Base-by-base conservation (phyloP, 2,888 invertebrate genomes). In the Dicycla oo region DNA sequence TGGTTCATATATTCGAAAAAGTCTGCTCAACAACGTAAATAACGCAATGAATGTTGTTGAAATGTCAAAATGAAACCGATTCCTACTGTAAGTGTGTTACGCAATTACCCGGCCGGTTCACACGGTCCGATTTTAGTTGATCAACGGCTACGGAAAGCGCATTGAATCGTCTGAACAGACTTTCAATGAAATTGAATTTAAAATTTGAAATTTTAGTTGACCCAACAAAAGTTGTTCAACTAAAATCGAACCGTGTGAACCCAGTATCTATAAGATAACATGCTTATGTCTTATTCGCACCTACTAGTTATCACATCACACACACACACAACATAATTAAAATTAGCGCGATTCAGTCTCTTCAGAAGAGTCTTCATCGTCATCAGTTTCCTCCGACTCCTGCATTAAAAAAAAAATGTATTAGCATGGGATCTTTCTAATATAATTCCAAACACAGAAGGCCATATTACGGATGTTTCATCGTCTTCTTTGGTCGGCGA, bases 281-380 rank as follows among this genome's bases (percentile, higher is more conserved):
- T 61, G 56, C 23, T 49, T 11, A 58, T 72, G 57, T 69, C 26
- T n/a, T 77, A 47, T 11, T 30, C 1, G 4, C 11, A 34, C 18
- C 0, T 45, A 30, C 7, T 45, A 61, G 1, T 20, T 47, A 61
- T 45, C 30, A 49, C 30, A 26, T 34, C 74, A 66, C 30, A 26
- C n/a, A 51, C 30, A 15, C 43, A n/a, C 23, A 49, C 20, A 51
- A 18, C 13, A 10, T 30, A 11, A 51, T 30, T 45, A 4, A 80
- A 81, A 63, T 86, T 88, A 94, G 80, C 93, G 94, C 7, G 95
- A 95, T 85, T 95, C 95, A 2, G 93, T 92, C 69, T 94, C 94
- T 78, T 94, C 94, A 10, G 95, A 92, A 23, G 93, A 89, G 18
- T 91, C 92, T 56, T 91, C 88, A 49, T 93, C n/a, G n/a, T n/a